Conservation (phyloP, 2,888 invertebrate species). For the Mantis religiosa region DNA sequence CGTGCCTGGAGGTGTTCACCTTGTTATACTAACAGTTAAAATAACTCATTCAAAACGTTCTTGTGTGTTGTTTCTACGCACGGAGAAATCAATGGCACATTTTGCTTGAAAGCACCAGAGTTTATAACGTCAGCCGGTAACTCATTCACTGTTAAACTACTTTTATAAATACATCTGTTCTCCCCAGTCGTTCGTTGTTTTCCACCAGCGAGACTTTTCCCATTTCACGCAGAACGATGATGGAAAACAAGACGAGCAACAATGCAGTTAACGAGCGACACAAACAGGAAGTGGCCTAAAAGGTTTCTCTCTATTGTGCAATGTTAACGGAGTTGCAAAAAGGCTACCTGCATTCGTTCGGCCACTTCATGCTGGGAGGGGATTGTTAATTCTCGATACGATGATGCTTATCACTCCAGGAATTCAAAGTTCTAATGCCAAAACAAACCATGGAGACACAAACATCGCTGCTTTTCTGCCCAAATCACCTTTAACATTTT, state of each 20-base stretch:
- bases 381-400: not conserved
- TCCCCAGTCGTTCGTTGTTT: not conserved
- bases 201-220: not conserved
- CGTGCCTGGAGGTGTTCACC: not conserved
- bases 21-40: not conserved
- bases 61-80: not conserved
- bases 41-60: not conserved
- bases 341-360: not conserved
- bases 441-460: too few relatives aligned
- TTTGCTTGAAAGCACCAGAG: not conserved
- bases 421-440: too few relatives aligned
- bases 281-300: not conserved
- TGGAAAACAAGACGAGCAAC: not conserved
- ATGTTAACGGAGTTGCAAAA: not conserved
- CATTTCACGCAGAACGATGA: not conserved
- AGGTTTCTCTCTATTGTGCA: not conserved
- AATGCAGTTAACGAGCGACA: not conserved
- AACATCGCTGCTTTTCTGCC: too few relatives aligned
- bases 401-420: too few relatives aligned
- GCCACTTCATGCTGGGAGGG: not conserved
- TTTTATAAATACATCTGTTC: not conserved
- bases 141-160: not conserved
- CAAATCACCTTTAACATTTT: too few relatives aligned
- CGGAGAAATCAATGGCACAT: not conserved
- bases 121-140: not conserved